These are phyloP conservation scores for Parotia lawesii DNA, from an alignment of 2,113 vertebrate genomes.

Conservation along the genomic window DNA sequence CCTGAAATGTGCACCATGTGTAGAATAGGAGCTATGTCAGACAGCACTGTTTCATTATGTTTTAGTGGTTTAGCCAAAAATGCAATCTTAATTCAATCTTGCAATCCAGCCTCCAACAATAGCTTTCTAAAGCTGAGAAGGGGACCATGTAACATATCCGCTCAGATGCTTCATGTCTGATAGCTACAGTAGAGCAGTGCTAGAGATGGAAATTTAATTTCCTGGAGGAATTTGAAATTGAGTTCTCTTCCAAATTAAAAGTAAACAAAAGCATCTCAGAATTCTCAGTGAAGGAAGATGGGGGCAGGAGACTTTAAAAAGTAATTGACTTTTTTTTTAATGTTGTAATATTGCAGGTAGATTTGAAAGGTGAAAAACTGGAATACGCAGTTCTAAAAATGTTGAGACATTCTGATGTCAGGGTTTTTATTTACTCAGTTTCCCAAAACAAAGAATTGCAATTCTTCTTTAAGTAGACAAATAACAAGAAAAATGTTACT, in stretches of 20 bases:
- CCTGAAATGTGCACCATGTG: not conserved
- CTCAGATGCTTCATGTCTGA: not conserved
- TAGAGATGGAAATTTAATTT: not conserved
- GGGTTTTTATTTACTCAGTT: not conserved
- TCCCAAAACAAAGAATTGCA: not conserved
- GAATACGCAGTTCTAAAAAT: not conserved
- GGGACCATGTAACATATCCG: not conserved
- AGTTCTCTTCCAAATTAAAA: not conserved
- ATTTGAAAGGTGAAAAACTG: not conserved
- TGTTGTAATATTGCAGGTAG: not conserved
- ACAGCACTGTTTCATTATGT: slow-evolving; percentile 1
- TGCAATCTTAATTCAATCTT: not conserved
- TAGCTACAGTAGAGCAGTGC: not conserved
- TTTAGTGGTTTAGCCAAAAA: slow-evolving; percentile 4
- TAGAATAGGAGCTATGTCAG: slow-evolving; percentile 14
- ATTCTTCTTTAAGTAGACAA: not conserved
- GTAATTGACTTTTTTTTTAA: not conserved
- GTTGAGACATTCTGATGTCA: not conserved
- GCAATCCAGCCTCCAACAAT: not conserved
- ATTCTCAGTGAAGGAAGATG: not conserved
- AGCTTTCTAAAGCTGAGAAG: not conserved
- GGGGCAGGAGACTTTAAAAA: not conserved
- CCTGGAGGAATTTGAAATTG: not conserved
- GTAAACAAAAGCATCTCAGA: not conserved
- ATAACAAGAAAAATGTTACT: not conserved